Evolutionary conservation across 2,888 invertebrate species (phyloP).

Genomic region (Epirrhoe tristata): DNA sequence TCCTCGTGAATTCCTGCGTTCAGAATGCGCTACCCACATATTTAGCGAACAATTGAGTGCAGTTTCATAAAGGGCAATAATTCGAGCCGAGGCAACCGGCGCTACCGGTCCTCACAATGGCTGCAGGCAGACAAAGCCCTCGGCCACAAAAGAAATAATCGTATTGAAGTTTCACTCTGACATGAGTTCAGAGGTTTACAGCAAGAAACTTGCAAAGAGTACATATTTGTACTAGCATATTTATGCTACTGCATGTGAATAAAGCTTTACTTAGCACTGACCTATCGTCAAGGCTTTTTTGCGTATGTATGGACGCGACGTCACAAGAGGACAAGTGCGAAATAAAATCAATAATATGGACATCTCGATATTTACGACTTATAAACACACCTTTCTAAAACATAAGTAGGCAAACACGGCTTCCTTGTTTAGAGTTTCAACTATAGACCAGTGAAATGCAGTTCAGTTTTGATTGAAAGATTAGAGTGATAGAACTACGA

Average conservation of each 20-base stretch:
- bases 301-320: not conserved
- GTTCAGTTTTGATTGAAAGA: not conserved
- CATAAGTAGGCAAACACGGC: too few species aligned
- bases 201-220: not conserved
- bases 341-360: not conserved
- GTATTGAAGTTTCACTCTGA: slow-evolving; percentile 23
- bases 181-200: not conserved
- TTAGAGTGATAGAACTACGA: slow-evolving; percentile 21
- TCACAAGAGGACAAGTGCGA: not conserved
- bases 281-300: not conserved
- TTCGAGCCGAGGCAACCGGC: slow-evolving; percentile 68
- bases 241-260: not conserved
- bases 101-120: slow-evolving; percentile 73
- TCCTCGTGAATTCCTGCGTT: slow-evolving; percentile 25
- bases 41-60: slow-evolving; percentile 48
- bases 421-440: too few species aligned
- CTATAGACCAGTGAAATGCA: not conserved
- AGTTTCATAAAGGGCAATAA: slow-evolving; percentile 67
- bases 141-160: slow-evolving; percentile 34
- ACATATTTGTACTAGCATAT: not conserved
- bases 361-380: not conserved
- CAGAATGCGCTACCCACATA: slow-evolving; percentile 42
- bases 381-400: too few species aligned
- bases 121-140: slow-evolving; percentile 61
- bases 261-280: not conserved